Base-by-base conservation (phyloP, 2,888 invertebrate genomes). In the Poecilus cupreus region DNA sequence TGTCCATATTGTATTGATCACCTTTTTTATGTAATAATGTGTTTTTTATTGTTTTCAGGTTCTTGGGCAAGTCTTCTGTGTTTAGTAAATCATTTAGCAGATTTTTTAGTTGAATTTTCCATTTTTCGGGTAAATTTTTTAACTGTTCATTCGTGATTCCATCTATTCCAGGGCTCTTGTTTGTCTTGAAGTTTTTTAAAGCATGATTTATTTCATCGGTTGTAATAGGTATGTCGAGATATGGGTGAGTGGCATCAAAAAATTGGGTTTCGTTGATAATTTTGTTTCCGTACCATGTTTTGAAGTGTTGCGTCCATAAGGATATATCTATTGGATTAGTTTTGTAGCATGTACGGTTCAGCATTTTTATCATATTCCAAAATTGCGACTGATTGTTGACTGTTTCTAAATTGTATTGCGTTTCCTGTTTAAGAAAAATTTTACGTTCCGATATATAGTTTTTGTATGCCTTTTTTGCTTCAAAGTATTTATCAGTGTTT, bases 91-190 rank as follows among this genome's bases (percentile, higher is more conserved):
- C n/a, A n/a, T 39, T 39, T 39, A 39, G 39, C 10, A 39, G 10
- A n/a, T 39, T n/a, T 39, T 39, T 3, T 39, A 39, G n/a, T 2
- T 39, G n/a, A 2, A 5, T 3, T 39, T 11, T 39, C 39, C 39
- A 39, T 8, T 11, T 39, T 11, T 39, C 10, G n/a, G 39, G 39
- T 39, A 39, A 39, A 39, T 39, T 39, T 39, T 39, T 3, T 39
- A 39, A 39, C 39, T 39, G 39, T 8, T 51, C 51, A 75, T 82
- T 82, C 8, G 49, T n/a, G 24, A 84, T 78, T 26, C 68, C 75
- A 60, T 83, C 85, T n/a, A 83, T 83, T 3, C 84, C 84, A 1
- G 84, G 83, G 6, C 83, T 76, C 76, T 83, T 84, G 18, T 77
- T 60, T 1, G 32, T 43, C 72, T 84, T 84, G 2, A 81, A 3